Conservation (phyloP, 2,888 invertebrate species). For the Eumerus sabulonum region DNA sequence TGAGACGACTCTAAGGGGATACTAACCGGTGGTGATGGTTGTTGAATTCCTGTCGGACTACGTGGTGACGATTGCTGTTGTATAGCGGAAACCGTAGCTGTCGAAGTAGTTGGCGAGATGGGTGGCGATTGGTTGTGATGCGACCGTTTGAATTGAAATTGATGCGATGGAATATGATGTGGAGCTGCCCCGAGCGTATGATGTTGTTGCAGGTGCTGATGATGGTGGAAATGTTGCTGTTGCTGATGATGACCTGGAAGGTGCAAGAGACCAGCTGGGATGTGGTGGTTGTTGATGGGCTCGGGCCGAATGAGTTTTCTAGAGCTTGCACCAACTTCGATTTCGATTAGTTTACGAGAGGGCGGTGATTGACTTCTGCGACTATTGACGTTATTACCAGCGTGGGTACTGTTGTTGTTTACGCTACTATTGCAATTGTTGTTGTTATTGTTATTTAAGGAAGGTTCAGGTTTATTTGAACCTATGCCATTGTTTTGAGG, state of each 20-base stretch:
- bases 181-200: slow-evolving; percentile 36
- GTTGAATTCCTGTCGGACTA: slow-evolving; percentile 44
- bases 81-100: slow-evolving; percentile 5
- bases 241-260: slow-evolving; percentile 73
- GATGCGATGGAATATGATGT: slow-evolving; percentile 52
- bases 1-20: slow-evolving; percentile 36
- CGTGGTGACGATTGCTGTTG: slow-evolving; percentile 27
- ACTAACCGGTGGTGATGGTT: slow-evolving; percentile 17
- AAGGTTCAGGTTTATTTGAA: slow-evolving; percentile 59
- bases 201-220: slow-evolving; percentile 50
- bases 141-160: slow-evolving; percentile 65
- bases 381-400: slow-evolving; percentile 58
- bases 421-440: slow-evolving; percentile 70
- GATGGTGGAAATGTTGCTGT: slow-evolving; percentile 59
- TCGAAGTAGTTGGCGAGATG: slow-evolving; percentile 35
- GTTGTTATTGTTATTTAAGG: slow-evolving; percentile 70
- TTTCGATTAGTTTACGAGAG: slow-evolving; percentile 74
- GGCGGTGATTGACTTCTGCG: slow-evolving; percentile 71
- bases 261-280: slow-evolving; percentile 69
- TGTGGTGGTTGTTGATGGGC: slow-evolving; percentile 69
- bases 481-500: slow-evolving; percentile 71
- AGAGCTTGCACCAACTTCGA: slow-evolving; percentile 68
- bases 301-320: slow-evolving; percentile 76
- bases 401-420: slow-evolving; percentile 58
- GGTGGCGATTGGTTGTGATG: slow-evolving; percentile 60